Base-by-base conservation (phyloP, 1,140 invertebrate species). In the Polyergus mexicanus region DNA sequence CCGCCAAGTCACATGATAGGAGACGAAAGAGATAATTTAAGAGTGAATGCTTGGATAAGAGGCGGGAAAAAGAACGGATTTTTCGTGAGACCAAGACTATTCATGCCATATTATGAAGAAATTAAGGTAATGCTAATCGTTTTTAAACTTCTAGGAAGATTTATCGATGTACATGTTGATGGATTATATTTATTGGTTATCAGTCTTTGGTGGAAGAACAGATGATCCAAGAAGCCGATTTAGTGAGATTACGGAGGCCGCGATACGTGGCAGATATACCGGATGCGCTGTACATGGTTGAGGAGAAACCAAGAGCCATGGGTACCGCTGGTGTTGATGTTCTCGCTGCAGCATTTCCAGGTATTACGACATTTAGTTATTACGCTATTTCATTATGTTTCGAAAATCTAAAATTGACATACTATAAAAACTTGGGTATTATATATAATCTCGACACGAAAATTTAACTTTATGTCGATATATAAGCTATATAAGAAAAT, bases 101-200 rank as follows among this genome's bases (percentile, higher is more conserved):
- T 99, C 94, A 97, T 98, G 96, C 98, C 98, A 19, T 99, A 99
- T 94, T 98, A 98, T 90, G 98, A 99, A 93, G 98, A 99, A 96
- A 97, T 98, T 1, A 99, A 99, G 96, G 97, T 98, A 93, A n/a
- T 44, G 51, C 2, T 75, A 6, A 69, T 56, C 6, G 7, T 62
- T 25, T 28, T 51, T 1, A 16, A 32, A 84, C n/a, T 51, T 51
- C n/a, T 38, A 25, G n/a, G 47, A 66, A 35, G 35, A 54, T 74
- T 86, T 66, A 56, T 47, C 4, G 10, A 28, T 60, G 4, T 16
- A 51, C 35, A 65, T 32, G 38, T 32, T 32, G 41, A 75, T 3
- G 0, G 58, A 22, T 28, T 80, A 51, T 81, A 41, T 74, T 41
- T 83, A 65, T 66, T 86, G 38, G 63, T 38, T 83, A 86, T 13